Base-by-base conservation (phyloP, 2,113 vertebrate genomes). In the Trematocara unimaculatum region DNA sequence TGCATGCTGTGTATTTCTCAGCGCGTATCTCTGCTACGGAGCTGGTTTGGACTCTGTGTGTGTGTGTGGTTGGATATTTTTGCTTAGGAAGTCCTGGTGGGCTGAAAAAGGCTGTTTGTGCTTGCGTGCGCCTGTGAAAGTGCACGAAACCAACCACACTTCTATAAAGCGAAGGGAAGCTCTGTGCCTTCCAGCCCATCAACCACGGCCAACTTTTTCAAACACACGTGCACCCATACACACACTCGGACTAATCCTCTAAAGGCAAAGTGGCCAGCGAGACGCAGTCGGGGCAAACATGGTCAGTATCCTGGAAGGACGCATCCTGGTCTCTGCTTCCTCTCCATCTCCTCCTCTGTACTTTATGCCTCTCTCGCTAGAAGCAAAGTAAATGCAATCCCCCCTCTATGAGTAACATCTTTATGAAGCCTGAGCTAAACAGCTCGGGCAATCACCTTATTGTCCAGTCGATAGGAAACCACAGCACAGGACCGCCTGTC, bases 181-280 rank as follows among this genome's bases (percentile, higher is more conserved):
- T 87, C 81, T 82, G 47, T 85, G 74, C 84, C 55, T 87, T 82
- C 54, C 56, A 88, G 18, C 33, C 62, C 17, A 47, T 86, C 67
- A 83, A 54, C 45, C 82, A 60, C 31, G 64, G 60, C 64, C 81
- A 87, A 54, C 5, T 10, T 14, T n/a, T 29, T 56, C 62, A 55
- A 56, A 78, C 55, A 29, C 84, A 60, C 20, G 2, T 33, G 58
- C 81, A 80, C 60, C 83, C 53, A 7, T 2, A 29, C 67, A 87
- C 56, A 77, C 33, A 42, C 54, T 74, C 26, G 23, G 12, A 42
- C 85, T 88, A 90, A 93, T 92, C 91, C 87, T 86, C 87, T 51
- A 14, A 82, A 88, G 90, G 82, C 79, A 87, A 78, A 82, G 84
- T 83, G 84, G 51, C 81, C 85, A 81, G 84, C 17, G 12, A 60